A percentile compares a stretch with the other conserved stretches of the same genome.
These are phyloP conservation scores for Ammospiza nelsoni DNA, from an alignment of 2,113 vertebrate genomes.

Conservation along the genomic window DNA sequence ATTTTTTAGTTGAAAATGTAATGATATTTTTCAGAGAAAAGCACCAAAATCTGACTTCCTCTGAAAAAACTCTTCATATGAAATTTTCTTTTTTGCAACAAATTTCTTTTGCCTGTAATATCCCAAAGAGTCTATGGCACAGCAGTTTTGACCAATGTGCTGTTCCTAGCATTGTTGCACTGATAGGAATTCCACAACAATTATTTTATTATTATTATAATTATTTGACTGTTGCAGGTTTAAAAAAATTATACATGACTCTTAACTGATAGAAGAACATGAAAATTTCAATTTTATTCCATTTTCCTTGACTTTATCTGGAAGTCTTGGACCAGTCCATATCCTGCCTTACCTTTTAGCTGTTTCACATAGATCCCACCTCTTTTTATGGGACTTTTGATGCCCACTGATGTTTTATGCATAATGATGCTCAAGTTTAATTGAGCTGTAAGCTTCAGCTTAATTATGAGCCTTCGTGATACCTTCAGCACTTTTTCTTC, in stretches of 20 bases:
- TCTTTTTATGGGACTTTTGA: slow-evolving; percentile 69
- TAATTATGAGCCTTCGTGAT: slow-evolving; percentile 77
- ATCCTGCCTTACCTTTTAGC: slow-evolving; percentile 64
- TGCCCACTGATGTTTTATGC: slow-evolving; percentile 74
- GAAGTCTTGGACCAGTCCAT: slow-evolving; percentile 27
- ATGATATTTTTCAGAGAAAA: background rate
- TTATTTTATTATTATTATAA: background rate
- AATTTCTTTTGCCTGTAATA: background rate
- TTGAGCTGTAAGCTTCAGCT: slow-evolving; percentile 78
- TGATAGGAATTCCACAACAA: background rate
- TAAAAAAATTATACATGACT: background rate
- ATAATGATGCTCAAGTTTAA: slow-evolving; percentile 79
- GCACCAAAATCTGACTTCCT: background rate
- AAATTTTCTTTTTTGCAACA: background rate
- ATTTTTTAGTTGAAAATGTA: background rate
- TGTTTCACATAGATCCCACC: slow-evolving; percentile 62
- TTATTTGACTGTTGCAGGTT: background rate
- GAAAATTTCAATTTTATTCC: slow-evolving; percentile 26
- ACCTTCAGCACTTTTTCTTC: slow-evolving; percentile 76
- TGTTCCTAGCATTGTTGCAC: background rate
- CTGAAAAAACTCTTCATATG: rapidly evolving
- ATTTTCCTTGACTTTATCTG: slow-evolving; percentile 42
- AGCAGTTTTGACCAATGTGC: background rate
- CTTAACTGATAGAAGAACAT: background rate
- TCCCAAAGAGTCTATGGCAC: background rate